These are phyloP conservation scores for Drosophila pseudotakahashii DNA, from an alignment of 2,888 invertebrate species.

Conservation along the genomic window DNA sequence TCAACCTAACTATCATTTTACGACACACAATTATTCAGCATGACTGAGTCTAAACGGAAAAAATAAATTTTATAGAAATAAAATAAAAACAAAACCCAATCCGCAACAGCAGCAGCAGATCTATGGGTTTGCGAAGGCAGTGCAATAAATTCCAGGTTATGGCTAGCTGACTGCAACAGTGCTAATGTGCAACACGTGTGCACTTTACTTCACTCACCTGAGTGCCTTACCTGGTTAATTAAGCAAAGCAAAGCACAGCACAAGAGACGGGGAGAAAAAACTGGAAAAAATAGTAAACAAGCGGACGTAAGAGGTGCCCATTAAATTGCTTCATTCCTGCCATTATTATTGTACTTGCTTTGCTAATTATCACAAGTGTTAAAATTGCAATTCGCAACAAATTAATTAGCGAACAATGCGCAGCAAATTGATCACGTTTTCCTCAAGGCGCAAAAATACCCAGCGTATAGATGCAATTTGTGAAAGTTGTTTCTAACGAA, in stretches of 20 bases:
- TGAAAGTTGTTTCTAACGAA: conserved; percentile 16
- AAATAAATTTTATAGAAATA: background rate
- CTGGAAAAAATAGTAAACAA: conserved; percentile 22
- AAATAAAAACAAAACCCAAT: conserved; percentile 9
- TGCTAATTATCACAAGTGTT: conserved; percentile 42
- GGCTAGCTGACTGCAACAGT: conserved; percentile 14
- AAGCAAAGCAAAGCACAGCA: conserved; percentile 16
- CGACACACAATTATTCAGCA: conserved; percentile 6
- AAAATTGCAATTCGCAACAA: conserved; percentile 59
- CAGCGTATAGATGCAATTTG: background rate
- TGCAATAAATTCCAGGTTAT: conserved; percentile 37
- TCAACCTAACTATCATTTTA: too few species aligned
- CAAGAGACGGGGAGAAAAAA: conserved; percentile 3
- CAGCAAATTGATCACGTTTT: conserved; percentile 52
- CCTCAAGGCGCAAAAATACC: conserved; percentile 5
- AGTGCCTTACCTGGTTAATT: conserved; percentile 21
- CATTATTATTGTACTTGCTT: conserved; percentile 30
- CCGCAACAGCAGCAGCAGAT: background rate
- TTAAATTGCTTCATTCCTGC: conserved; percentile 51
- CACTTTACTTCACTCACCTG: conserved; percentile 30
- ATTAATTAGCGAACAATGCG: conserved; percentile 59
- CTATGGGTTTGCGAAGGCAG: conserved; percentile 6
- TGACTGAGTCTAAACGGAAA: background rate
- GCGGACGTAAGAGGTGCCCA: conserved; percentile 18
- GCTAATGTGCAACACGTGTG: conserved; percentile 73